These are phyloP conservation scores for Agonopterix alstromeriana DNA, from an alignment of 2,888 invertebrate species.

Conservation along the genomic window DNA sequence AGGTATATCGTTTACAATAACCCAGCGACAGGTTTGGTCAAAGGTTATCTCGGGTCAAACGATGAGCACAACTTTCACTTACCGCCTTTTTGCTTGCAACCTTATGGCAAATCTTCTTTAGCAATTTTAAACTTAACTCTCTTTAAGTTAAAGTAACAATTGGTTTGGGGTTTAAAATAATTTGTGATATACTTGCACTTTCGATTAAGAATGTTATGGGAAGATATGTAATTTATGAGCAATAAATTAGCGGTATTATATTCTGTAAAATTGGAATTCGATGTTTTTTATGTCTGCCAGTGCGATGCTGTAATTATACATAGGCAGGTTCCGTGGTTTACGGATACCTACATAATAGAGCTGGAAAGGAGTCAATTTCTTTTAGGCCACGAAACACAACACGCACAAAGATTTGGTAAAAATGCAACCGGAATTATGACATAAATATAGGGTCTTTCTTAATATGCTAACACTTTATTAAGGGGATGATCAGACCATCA, in stretches of 20 bases:
- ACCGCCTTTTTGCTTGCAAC: constrained; percentile 13
- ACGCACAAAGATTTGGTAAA: no score
- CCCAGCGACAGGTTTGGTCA: constrained; percentile 56
- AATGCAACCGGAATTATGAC: no score
- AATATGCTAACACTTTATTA: no score
- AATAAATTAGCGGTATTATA: not conserved
- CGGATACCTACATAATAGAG: no score
- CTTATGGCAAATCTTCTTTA: not conserved
- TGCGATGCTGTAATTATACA: no score
- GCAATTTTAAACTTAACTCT: not conserved
- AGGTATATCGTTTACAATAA: constrained; percentile 56
- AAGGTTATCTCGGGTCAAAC: constrained; percentile 58
- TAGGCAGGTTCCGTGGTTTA: no score
- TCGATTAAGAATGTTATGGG: not conserved
- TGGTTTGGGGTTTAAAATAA: not conserved
- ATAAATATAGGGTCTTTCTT: no score
- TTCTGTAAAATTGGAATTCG: not conserved
- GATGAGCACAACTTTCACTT: constrained; percentile 68
- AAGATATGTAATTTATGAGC: not conserved
- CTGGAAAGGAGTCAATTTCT: no score
- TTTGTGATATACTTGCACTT: constrained; percentile 1
- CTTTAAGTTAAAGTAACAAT: constrained; percentile 7
- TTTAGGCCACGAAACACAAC: no score
- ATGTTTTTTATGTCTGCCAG: no score
- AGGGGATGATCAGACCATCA: no score